Base-by-base conservation (phyloP, 1,140 invertebrate genomes). In the Ceratina calcarata region DNA sequence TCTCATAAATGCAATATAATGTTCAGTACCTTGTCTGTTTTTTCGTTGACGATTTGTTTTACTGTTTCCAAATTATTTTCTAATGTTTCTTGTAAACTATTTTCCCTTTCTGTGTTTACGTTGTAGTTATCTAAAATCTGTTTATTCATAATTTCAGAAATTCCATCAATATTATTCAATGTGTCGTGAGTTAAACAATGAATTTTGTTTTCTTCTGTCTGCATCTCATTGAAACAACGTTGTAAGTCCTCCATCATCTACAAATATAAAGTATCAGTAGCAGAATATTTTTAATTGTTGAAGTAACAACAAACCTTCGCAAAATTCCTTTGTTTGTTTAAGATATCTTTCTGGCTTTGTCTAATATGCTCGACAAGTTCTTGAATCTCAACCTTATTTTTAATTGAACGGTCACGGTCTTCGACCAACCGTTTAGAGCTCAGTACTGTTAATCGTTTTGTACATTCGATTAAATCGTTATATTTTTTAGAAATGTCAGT, bases 241-340 rank as follows among this genome's bases (percentile, higher is more conserved):
- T 81, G 87, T 7, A 88, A 66, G 67, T 85, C 67, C 74, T 90
- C 83, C 62, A 92, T 90, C 22, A 82, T 62, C 90, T 91, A n/a
- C 16, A 82, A 78, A 27, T 16, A 55, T 4, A 1, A 55, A 24
- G 27, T 53, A 27, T 72, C 12, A 64, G 12, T 71, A 81, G 71
- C 62, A 76, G 20, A 22, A 32, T 64, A 69, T 57, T 24, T 27
- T 67, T 2, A 68, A 20, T 20, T 16, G 49, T 24, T 24, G 24
- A 62, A 49, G 4, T 45, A 15, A 60, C 27, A 70, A 60, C 27
- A 70, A 81, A 86, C 90, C 86, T 84, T 90, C 3, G 78, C 68
- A 78, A 86, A 90, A 20, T 37, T 55, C 73, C 37, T 61, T 58
- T 84, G 73, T 51, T 49, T 55, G 27, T 89, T 6, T 24, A 86